A percentile compares a stretch with the other conserved stretches of the same genome.
Evolutionary conservation across 2,113 vertebrate species (phyloP).

Genomic region (Ammodramus savannarum): DNA sequence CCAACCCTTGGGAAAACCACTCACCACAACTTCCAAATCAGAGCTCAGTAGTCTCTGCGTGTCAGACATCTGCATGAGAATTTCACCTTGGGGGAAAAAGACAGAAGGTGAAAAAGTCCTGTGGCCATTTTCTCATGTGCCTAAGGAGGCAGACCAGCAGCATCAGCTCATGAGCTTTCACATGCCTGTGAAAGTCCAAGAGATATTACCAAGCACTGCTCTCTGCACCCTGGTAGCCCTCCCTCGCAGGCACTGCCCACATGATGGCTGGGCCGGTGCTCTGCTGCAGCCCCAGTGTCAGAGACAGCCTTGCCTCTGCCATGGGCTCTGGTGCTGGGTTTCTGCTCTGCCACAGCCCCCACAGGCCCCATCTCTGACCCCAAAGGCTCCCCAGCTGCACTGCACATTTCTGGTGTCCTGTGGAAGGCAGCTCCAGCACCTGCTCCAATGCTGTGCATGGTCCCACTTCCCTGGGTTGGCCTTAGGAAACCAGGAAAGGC

Average conservation of each 20-base stretch:
- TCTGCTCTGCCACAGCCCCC: not conserved
- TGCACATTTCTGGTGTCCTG: not conserved
- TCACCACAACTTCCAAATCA: conserved; percentile 86
- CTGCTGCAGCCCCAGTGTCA: not conserved
- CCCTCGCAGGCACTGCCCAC: not conserved
- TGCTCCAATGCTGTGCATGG: fast-evolving
- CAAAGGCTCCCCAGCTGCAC: fast-evolving
- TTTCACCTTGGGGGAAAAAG: conserved; percentile 77
- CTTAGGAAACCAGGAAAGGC: not conserved
- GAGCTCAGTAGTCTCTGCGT: conserved; percentile 81
- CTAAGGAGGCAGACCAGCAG: not conserved
- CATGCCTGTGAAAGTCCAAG: not conserved
- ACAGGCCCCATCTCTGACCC: not conserved
- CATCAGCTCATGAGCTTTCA: not conserved
- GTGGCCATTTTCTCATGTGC: not conserved
- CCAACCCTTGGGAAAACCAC: not conserved
- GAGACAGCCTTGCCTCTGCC: not conserved
- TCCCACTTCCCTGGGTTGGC: fast-evolving
- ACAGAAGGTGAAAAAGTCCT: not conserved
- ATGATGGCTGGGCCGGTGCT: fast-evolving
- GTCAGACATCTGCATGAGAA: conserved; percentile 88
- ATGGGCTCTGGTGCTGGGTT: not conserved
- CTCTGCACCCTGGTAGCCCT: not conserved
- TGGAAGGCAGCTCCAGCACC: not conserved
- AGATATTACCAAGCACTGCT: not conserved